phyloP scores from a whole-genome alignment of 2,888 invertebrate genomes.

The Julus scanicus region DNA sequence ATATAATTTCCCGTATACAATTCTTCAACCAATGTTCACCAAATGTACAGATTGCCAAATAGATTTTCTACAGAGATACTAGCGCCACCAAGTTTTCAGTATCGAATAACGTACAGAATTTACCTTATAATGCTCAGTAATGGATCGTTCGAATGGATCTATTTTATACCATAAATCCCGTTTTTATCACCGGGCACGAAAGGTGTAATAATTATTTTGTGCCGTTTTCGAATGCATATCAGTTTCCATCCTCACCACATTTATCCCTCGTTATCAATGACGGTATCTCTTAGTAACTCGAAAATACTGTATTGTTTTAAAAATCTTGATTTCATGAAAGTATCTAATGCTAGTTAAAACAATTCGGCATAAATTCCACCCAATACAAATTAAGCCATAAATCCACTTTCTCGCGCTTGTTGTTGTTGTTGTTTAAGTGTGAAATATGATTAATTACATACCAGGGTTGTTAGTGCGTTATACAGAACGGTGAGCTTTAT shows the following conservation, averaged over 20 bases:
- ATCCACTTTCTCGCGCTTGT: slow-evolving; percentile 27
- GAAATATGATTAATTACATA: slow-evolving; percentile 5
- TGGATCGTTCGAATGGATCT: neutral
- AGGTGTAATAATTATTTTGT: neutral
- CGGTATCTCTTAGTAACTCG: neutral
- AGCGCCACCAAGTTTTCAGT: too few species aligned
- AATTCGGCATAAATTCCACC: neutral
- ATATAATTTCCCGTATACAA: too few species aligned
- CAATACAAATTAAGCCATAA: neutral
- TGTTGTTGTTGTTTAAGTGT: neutral
- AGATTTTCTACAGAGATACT: too few species aligned
- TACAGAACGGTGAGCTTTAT: neutral
- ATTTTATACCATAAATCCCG: neutral
- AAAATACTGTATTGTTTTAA: slow-evolving; percentile 31
- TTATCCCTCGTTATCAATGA: slow-evolving; percentile 5
- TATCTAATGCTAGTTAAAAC: neutral
- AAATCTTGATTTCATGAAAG: neutral
- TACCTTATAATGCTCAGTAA: neutral
- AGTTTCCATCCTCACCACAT: neutral
- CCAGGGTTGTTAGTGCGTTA: neutral
- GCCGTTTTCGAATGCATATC: neutral
- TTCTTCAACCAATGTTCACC: too few species aligned
- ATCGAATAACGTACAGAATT: too few species aligned
- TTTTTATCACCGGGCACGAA: neutral
- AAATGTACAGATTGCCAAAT: too few species aligned